Base-by-base conservation (phyloP, 1,140 invertebrate genomes). In the Nebria ingens region DNA sequence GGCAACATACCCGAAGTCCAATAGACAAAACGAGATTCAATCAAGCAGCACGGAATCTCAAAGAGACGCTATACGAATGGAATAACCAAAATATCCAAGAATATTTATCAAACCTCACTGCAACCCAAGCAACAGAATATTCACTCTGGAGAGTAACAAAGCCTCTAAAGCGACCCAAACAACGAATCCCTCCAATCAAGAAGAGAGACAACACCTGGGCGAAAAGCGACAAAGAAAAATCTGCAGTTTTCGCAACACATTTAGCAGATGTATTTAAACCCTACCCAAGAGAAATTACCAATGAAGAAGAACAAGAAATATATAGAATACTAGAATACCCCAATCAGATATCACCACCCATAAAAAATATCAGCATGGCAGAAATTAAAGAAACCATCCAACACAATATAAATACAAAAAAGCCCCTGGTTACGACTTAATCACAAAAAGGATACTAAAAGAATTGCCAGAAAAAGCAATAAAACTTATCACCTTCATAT, bases 361-460 rank as follows among this genome's bases (percentile, higher is more conserved):
- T 45, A 3, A 45, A 45, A 9, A 6, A 45, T 9, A 12, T 45
- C 15, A 11, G 9, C 9, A 20, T 9, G 6, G 17, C 9, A 21
- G 23, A 23, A 52, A 17, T 52, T 6, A 21, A 29, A 29, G 6
- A 4, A 21, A 34, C 25, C 6, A 34, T 54, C 4, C 21, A 15
- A 12, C 29, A 15, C 4, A 38, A 38, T 13, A 9, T 52, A 11
- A 57, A 53, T 40, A 53, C 12, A 3, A 59, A 53, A 40, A 62
- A 52, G 21, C 56, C 0, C 61, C 62, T 11, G 61, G 59, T 2
- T 64, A 45, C 15, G 59, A 64, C 15, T 29, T 58, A 1, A 62
- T 61, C 11, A 59, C 55, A 2, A 52, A 17, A 2, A 51, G 56
- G 56, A 21, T 61, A 1, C 22, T 65, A 17, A 59, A 55, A 38